A percentile compares a stretch with the other conserved stretches of the same genome.
Evolutionary conservation across 2,888 invertebrate species (phyloP).

Genomic region (Dicyrtoma fusca): DNA sequence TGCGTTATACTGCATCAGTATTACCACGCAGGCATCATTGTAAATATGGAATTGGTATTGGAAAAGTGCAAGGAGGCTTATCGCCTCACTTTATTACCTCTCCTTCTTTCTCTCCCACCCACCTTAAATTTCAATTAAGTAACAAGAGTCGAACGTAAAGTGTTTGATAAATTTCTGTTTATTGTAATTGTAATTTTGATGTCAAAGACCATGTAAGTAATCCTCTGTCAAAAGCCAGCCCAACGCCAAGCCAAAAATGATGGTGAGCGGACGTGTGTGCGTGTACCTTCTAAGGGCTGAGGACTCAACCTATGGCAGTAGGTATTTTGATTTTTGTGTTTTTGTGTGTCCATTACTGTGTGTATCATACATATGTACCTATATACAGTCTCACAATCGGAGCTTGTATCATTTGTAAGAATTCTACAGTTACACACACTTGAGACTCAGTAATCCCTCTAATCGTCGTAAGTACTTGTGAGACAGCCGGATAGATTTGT

Average conservation of each 20-base stretch:
- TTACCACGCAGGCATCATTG: too few relatives aligned
- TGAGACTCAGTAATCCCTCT: slow-evolving; percentile 11
- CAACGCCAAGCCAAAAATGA: slow-evolving; percentile 24
- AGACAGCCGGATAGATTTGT: slow-evolving; percentile 25
- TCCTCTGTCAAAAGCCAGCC: slow-evolving; percentile 27
- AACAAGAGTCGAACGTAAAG: slow-evolving; percentile 8
- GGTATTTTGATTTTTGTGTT: too few relatives aligned
- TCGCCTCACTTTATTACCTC: too few relatives aligned
- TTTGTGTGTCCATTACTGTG: too few relatives aligned
- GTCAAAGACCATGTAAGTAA: slow-evolving; percentile 33
- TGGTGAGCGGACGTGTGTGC: not conserved
- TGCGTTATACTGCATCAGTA: too few relatives aligned
- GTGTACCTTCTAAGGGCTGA: too few relatives aligned
- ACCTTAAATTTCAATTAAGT: slow-evolving; percentile 28
- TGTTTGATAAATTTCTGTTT: slow-evolving; percentile 26
- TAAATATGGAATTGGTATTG: too few relatives aligned
- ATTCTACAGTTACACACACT: not conserved
- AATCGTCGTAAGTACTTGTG: slow-evolving; percentile 27
- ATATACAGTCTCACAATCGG: too few relatives aligned
- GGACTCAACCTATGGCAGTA: too few relatives aligned
- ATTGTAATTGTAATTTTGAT: slow-evolving; percentile 35
- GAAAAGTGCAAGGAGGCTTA: not conserved
- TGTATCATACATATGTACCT: too few relatives aligned
- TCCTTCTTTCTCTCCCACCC: slow-evolving; percentile 9
- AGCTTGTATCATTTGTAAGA: too few relatives aligned